Base-by-base conservation (phyloP, 2,113 vertebrate genomes). In the Spea bombifrons region DNA sequence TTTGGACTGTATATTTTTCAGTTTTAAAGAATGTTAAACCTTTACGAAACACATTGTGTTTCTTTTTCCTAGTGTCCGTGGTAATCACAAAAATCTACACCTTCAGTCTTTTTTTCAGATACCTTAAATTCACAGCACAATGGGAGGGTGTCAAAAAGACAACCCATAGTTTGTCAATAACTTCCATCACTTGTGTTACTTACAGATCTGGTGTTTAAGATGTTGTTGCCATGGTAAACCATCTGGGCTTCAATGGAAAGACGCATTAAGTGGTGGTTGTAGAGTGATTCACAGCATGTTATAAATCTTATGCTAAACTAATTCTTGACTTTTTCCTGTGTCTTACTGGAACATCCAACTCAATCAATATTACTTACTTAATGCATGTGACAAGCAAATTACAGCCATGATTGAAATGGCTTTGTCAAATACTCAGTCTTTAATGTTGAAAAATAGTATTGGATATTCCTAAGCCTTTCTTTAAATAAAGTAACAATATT, bases 171-270 rank as follows among this genome's bases (percentile, higher is more conserved):
- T 87, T 83, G 86, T 85, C 81, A 85, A 79, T 84, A 86, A 87
- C 88, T 91, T 88, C 83, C 72, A 89, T 87, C 88, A 67, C 71
- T 79, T 53, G 88, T 84, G 86, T 75, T 87, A 85, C 82, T 85
- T 86, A 86, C 83, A 86, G 84, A 87, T 80, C 75, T 83, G 75
- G 65, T 83, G 71, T 83, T 84, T 84, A 73, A 71, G 71, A 86
- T 84, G 88, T 76, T 84, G 83, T 88, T 87, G 83, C 85, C 83
- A 87, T 89, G 84, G 82, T 82, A 83, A 87, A 85, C 80, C 70
- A 85, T 78, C 81, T 88, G 84, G 77, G 85, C 67, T 82, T 87
- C 82, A 85, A 84, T 10, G 70, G 82, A 78, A 76, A 78, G 73
- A 84, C 66, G 84, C 87, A 77, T 86, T 85, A 87, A 86, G 70